phyloP scores from a whole-genome alignment of 2,888 invertebrate species.

The Cataglyphis albicans region DNA sequence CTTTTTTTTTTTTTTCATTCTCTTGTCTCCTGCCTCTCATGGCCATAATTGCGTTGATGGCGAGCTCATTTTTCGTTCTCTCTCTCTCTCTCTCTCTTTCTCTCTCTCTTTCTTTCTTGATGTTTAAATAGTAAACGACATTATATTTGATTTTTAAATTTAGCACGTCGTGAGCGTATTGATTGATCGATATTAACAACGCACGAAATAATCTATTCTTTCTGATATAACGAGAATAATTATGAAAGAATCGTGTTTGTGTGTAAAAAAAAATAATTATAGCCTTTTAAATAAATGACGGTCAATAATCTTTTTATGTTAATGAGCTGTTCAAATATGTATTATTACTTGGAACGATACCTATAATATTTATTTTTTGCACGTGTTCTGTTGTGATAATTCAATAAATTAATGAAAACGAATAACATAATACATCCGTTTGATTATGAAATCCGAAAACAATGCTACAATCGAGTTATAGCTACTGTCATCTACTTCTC shows the following conservation, averaged over 20 bases:
- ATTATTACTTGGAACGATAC: not conserved
- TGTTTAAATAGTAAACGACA: slow-evolving; percentile 56
- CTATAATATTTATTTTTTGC: not conserved
- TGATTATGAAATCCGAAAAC: not conserved
- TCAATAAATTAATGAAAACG: not conserved
- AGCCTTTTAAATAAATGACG: not conserved
- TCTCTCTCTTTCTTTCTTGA: slow-evolving; percentile 45
- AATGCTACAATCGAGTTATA: not conserved
- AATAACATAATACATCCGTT: not conserved
- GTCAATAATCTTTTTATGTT: not conserved
- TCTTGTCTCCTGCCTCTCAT: not conserved
- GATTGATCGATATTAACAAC: not conserved
- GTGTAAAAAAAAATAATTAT: not conserved
- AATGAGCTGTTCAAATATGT: not conserved
- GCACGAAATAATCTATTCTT: not conserved
- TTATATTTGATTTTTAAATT: slow-evolving; percentile 2
- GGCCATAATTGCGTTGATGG: slow-evolving; percentile 60
- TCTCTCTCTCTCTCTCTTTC: slow-evolving; percentile 46
- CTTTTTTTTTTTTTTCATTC: slow-evolving; percentile 49
- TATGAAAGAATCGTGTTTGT: not conserved
- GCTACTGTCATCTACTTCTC: slow-evolving; percentile 33
- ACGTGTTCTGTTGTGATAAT: not conserved
- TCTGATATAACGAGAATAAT: not conserved
- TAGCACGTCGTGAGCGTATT: not conserved
- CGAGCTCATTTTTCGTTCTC: slow-evolving; percentile 49